Percentiles rank a stretch among this genome's conserved stretches.
These are phyloP conservation scores for Coremacera marginata DNA, from an alignment of 2,888 invertebrate genomes.

Conservation along the genomic window DNA sequence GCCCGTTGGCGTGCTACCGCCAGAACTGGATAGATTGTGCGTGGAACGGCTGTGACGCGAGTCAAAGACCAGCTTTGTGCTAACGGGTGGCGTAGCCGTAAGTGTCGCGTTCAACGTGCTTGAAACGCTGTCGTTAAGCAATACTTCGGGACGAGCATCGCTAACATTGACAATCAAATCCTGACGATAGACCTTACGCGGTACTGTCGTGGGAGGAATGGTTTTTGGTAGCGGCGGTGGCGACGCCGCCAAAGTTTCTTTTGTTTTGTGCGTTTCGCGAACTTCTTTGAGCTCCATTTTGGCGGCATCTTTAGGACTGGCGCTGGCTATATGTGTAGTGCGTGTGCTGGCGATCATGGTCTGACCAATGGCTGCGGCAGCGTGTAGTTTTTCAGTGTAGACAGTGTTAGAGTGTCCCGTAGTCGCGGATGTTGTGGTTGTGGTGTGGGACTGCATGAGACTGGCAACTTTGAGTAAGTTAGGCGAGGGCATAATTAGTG, in stretches of 20 bases:
- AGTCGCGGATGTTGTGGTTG: conserved; percentile 51
- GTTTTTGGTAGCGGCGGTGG: conserved; percentile 68
- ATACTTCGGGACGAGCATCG: conserved; percentile 54
- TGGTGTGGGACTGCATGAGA: conserved; percentile 54
- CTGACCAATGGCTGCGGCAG: conserved; percentile 47
- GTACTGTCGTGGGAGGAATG: conserved; percentile 67
- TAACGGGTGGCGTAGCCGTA: conserved; percentile 35
- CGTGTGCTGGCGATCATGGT: conserved; percentile 54
- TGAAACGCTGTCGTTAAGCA: not conserved
- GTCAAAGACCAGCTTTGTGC: conserved; percentile 52
- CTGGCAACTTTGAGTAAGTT: conserved; percentile 56
- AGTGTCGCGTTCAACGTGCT: conserved; percentile 20
- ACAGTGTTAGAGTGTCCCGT: conserved; percentile 49
- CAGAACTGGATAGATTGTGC: conserved; percentile 52
- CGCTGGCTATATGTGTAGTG: conserved; percentile 48
- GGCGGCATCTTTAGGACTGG: conserved; percentile 43
- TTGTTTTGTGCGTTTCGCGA: conserved; percentile 40
- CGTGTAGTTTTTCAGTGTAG: conserved; percentile 54
- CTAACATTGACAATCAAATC: conserved; percentile 67
- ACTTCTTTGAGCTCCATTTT: conserved; percentile 48
- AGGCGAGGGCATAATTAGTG: conserved; percentile 64
- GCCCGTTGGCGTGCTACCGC: conserved; percentile 48
- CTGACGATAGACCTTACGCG: conserved; percentile 68
- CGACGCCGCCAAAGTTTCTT: conserved; percentile 13
- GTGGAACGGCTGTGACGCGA: conserved; percentile 53